Percentiles rank a stretch among this genome's conserved stretches.
phyloP scores from a whole-genome alignment of 2,888 invertebrate genomes.

The Cerastoderma edule region DNA sequence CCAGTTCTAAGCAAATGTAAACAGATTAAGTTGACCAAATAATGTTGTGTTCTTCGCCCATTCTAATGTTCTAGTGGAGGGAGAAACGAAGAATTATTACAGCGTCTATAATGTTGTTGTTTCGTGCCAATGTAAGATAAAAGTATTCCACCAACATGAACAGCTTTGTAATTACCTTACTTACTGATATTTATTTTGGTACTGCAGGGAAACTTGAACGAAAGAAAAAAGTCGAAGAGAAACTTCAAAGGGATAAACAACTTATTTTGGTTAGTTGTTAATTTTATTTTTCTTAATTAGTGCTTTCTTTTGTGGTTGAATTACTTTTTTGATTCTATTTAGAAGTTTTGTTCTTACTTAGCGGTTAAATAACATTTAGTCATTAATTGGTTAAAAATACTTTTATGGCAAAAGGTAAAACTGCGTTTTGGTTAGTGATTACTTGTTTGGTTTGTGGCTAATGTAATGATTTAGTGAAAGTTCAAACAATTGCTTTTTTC shows the following conservation, averaged over 20 bases:
- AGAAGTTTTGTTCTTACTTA: neutral
- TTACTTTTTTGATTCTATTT: no score
- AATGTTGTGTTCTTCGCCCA: no score
- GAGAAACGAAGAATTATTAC: neutral
- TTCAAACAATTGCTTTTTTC: no score
- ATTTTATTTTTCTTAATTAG: neutral
- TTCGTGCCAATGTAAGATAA: neutral
- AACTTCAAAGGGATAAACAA: slow-evolving; percentile 31
- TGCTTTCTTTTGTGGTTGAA: no score
- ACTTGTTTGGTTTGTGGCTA: no score
- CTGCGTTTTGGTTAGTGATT: neutral
- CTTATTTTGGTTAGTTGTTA: slow-evolving; percentile 30
- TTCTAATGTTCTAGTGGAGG: no score
- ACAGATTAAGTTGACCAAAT: no score
- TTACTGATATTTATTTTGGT: neutral
- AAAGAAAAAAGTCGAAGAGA: slow-evolving; percentile 20
- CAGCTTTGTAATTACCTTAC: neutral
- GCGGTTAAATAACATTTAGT: neutral
- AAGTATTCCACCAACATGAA: neutral
- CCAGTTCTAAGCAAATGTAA: no score
- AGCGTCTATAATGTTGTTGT: no score
- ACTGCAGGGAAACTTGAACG: slow-evolving; percentile 15
- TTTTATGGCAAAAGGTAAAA: neutral
- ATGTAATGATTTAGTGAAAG: neutral
- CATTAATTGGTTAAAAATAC: neutral